Conservation (phyloP, 2,113 vertebrate genomes). For the Cochlearius cochlearius region DNA sequence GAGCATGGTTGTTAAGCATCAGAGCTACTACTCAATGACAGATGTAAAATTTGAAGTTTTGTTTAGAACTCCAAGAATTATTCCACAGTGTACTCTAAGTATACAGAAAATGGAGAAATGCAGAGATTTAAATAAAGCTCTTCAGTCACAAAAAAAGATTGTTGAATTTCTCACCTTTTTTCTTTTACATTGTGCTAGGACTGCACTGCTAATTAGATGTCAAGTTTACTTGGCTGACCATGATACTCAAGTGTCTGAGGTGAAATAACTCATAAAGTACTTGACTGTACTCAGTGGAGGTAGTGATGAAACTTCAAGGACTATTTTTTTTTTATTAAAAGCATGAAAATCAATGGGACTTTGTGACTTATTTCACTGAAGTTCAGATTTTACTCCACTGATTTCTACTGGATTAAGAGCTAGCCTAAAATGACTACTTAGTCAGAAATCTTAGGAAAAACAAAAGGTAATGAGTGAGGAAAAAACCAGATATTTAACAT, state of each 20-base stretch:
- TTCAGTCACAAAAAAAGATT: not conserved
- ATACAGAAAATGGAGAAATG: not conserved
- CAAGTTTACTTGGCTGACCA: not conserved
- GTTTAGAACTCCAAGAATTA: not conserved
- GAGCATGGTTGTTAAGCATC: slow-evolving; percentile 1
- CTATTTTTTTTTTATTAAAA: not conserved
- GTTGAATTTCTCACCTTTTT: not conserved
- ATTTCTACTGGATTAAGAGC: not conserved
- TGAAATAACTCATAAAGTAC: not conserved
- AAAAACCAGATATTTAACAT: not conserved
- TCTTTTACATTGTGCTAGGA: not conserved
- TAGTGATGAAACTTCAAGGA: not conserved
- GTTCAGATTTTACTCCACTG: not conserved
- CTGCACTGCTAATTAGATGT: not conserved
- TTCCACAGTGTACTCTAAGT: not conserved
- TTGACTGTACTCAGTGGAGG: not conserved
- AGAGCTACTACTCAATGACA: not conserved
- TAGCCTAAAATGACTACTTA: not conserved
- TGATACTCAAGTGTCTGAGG: not conserved
- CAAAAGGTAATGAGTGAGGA: not conserved
- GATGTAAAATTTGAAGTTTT: not conserved
- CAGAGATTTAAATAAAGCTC: not conserved
- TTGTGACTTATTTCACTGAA: not conserved
- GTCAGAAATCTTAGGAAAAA: not conserved
- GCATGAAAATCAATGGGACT: not conserved